Evolutionary conservation across 2,113 vertebrate genomes (phyloP).

Genomic region (Hippocampus comes): DNA sequence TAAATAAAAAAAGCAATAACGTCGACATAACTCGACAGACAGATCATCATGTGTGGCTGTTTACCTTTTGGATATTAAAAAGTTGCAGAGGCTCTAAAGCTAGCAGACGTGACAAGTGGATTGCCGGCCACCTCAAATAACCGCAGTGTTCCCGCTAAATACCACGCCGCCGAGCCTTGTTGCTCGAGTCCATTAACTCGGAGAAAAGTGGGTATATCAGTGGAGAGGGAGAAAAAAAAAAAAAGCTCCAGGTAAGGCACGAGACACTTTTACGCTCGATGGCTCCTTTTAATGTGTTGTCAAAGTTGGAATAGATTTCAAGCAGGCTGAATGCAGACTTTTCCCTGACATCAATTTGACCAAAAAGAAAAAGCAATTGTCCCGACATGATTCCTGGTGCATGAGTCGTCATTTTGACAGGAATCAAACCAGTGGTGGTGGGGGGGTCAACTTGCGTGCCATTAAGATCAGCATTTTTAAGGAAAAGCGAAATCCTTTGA

Average conservation of each 20-base stretch:
- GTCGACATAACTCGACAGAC: neutral
- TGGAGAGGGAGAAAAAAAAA: neutral
- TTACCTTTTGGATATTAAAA: neutral
- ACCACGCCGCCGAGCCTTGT: neutral
- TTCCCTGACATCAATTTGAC: neutral
- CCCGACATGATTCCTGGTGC: neutral
- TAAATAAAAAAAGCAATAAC: neutral
- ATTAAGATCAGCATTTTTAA: too few relatives aligned
- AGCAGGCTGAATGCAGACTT: neutral
- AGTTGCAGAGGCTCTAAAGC: neutral
- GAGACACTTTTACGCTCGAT: neutral
- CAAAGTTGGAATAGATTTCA: neutral
- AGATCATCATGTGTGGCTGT: neutral
- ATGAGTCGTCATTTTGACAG: neutral
- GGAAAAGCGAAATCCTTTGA: too few relatives aligned
- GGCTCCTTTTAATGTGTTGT: conserved; percentile 4
- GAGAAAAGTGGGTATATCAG: neutral
- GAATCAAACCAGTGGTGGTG: neutral
- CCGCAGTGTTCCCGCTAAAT: neutral
- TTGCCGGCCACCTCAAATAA: neutral
- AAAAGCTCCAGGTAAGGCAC: neutral
- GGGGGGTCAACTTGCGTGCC: neutral
- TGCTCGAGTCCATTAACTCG: neutral
- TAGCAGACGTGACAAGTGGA: neutral
- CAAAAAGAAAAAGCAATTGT: neutral